phyloP scores from a whole-genome alignment of 2,113 vertebrate genomes.

The Gallinago jamesoni region DNA sequence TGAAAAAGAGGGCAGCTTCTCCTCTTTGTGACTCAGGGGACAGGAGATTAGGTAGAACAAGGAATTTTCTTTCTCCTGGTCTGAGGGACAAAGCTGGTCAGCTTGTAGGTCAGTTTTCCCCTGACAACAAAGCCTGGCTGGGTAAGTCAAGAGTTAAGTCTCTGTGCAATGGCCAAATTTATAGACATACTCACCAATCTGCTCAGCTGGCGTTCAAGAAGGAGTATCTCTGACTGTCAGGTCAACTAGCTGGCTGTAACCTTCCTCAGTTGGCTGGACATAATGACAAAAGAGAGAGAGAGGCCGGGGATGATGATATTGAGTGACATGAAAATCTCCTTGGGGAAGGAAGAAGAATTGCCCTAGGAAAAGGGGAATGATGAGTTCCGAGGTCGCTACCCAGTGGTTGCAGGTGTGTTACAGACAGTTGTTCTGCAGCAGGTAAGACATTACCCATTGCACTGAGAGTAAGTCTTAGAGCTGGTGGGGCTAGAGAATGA shows the following conservation, averaged over 20 bases:
- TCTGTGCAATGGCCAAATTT: not conserved
- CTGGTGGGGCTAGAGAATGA: not conserved
- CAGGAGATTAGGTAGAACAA: not conserved
- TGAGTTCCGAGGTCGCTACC: not conserved
- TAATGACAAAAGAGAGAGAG: not conserved
- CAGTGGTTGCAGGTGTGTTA: not conserved
- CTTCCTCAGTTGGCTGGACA: not conserved
- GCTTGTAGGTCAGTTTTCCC: not conserved
- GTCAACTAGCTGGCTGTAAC: not conserved
- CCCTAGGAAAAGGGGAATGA: not conserved
- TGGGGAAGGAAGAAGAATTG: not conserved
- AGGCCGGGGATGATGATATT: not conserved
- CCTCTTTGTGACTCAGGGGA: not conserved
- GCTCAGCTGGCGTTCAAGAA: not conserved
- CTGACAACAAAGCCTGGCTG: not conserved
- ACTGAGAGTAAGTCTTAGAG: not conserved
- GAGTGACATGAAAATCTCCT: not conserved
- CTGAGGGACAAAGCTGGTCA: not conserved
- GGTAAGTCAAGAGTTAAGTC: not conserved
- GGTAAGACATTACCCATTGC: rapidly evolving
- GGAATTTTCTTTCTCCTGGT: not conserved
- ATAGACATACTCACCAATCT: not conserved
- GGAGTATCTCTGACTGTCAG: not conserved
- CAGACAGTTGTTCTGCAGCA: not conserved
- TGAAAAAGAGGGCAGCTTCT: not conserved